These are phyloP conservation scores for Coenobita brevimanus DNA, from an alignment of 1,140 invertebrate genomes.

Conservation along the genomic window DNA sequence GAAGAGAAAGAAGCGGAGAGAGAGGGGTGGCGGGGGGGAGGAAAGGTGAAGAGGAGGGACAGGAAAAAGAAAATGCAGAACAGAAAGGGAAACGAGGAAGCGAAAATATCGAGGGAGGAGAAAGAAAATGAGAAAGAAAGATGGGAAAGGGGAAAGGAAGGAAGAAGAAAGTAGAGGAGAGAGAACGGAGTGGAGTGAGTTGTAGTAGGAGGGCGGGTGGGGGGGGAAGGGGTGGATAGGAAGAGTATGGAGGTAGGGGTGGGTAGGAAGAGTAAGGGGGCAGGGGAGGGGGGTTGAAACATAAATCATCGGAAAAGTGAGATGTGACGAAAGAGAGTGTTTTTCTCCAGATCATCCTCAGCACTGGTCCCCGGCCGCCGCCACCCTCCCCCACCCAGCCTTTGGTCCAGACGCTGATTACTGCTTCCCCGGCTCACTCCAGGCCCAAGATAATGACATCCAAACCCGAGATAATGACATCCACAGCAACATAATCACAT, in stretches of 20 bases:
- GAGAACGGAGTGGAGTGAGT: no score
- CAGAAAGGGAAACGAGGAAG: neutral
- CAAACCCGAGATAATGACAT: conserved; percentile 16
- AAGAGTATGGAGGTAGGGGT: no score
- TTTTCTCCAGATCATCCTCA: conserved; percentile 34
- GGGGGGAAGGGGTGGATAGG: no score
- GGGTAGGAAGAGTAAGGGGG: no score
- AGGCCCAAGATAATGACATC: conserved; percentile 50
- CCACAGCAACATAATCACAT: no score
- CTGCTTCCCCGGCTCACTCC: conserved; percentile 31
- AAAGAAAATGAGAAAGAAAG: no score
- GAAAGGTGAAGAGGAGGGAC: no score
- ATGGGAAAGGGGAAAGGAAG: no score
- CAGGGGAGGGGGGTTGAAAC: neutral
- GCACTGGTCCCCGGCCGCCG: conserved; percentile 2
- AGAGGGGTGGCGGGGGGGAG: neutral
- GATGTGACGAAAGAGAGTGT: conserved; percentile 21
- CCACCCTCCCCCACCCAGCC: no score
- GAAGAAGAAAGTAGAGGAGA: no score
- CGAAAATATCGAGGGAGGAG: neutral
- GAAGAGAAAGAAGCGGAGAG: conserved; percentile 4
- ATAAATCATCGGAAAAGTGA: conserved; percentile 48
- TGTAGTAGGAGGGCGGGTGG: no score
- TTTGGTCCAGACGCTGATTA: conserved; percentile 41
- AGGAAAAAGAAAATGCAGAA: neutral